Conservation (phyloP, 30 jellyfish, hydroid and myxozoan genomes). For the Aurelia coerulea region DNA sequence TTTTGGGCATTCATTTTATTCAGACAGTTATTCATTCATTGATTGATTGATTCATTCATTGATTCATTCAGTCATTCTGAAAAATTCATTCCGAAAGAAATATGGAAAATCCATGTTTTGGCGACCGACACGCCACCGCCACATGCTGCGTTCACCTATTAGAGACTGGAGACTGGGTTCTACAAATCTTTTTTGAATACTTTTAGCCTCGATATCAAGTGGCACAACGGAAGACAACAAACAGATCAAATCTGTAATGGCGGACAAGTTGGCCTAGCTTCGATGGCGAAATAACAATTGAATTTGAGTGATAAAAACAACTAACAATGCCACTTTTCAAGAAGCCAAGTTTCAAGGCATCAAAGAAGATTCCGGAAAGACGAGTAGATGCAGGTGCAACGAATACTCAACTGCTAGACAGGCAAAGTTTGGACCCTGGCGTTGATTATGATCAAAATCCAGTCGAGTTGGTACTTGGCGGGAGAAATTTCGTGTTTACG, state of each 20-base stretch:
- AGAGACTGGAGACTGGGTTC: no score
- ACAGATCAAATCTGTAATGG: conserved; percentile 25
- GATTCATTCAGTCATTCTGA: no score
- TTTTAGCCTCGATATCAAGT: no score
- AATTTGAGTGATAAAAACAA: background rate
- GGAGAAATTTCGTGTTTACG: conserved; percentile 60
- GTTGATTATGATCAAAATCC: conserved; percentile 90
- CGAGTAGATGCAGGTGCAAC: conserved; percentile 96
- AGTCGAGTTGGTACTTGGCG: conserved; percentile 78
- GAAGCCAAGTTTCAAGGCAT: conserved; percentile 87
- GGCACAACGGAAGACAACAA: no score
- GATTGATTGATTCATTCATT: no score
- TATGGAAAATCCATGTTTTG: no score
- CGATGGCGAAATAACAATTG: background rate
- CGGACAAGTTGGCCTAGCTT: conserved; percentile 14
- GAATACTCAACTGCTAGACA: conserved; percentile 74
- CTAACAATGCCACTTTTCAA: conserved; percentile 87
- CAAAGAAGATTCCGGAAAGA: conserved; percentile 86
- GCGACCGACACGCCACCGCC: no score
- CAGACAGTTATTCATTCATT: no score
- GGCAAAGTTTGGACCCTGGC: conserved; percentile 84
- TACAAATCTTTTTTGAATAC: no score
- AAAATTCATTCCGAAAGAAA: no score
- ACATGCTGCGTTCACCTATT: no score
- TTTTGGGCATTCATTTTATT: no score